A percentile compares a stretch with the other conserved stretches of the same genome.
Conservation (phyloP, 2,113 vertebrate genomes). For the Arizona elegans region DNA sequence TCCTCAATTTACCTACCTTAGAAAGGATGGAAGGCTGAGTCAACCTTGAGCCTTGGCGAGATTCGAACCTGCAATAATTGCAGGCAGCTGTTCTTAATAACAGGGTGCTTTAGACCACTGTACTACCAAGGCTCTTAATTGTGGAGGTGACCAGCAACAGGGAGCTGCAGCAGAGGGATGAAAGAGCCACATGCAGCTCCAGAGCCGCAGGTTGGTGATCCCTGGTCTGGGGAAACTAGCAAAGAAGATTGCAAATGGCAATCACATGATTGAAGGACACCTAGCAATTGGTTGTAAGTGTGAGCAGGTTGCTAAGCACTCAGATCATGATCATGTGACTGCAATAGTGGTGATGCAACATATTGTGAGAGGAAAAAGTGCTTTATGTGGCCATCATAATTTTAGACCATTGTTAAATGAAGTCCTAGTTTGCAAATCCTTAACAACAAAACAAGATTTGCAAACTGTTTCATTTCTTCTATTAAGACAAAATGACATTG, state of each 20-base stretch:
- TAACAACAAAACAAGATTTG: background rate
- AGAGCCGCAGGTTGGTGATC: too few relatives aligned
- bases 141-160: too few relatives aligned
- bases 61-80: too few relatives aligned
- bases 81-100: too few relatives aligned
- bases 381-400: background rate
- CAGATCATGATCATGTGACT: background rate
- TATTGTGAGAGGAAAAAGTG: background rate
- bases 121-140: too few relatives aligned
- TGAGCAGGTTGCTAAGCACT: background rate
- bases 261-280: background rate
- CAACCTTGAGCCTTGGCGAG: too few relatives aligned
- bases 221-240: background rate
- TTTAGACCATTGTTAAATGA: background rate
- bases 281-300: background rate
- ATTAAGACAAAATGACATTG: background rate
- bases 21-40: too few relatives aligned
- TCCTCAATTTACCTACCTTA: too few relatives aligned
- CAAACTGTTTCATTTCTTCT: background rate
- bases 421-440: background rate
- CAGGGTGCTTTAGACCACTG: too few relatives aligned
- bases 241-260: background rate
- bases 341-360: background rate
- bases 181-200: too few relatives aligned
- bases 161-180: too few relatives aligned